Evolutionary conservation across 2,113 vertebrate species (phyloP).

Genomic region (Hippocampus abdominalis): DNA sequence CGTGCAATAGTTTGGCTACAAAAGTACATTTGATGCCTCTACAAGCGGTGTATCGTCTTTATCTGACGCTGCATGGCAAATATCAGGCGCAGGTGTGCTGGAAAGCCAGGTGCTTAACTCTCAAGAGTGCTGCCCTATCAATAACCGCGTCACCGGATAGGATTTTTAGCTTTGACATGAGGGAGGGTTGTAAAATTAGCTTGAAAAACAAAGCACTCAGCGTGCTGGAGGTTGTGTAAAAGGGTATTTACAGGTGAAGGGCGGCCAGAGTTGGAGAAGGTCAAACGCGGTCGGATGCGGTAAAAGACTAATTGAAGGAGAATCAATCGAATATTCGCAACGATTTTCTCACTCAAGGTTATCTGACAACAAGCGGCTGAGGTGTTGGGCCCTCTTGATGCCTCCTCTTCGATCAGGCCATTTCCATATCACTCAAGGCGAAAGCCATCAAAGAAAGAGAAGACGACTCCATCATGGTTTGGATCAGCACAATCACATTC

Average conservation of each 20-base stretch:
- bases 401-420: slow-evolving; percentile 36
- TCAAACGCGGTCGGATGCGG: slow-evolving; percentile 10
- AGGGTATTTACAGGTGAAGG: slow-evolving; percentile 28
- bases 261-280: slow-evolving; percentile 37
- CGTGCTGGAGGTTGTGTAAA: slow-evolving; percentile 33
- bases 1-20: too few relatives aligned
- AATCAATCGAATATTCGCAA: slow-evolving; percentile 26
- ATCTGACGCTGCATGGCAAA: slow-evolving; percentile 43
- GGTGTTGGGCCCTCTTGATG: slow-evolving; percentile 33
- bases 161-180: slow-evolving; percentile 45
- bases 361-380: slow-evolving; percentile 37
- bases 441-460: slow-evolving; percentile 55
- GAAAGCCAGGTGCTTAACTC: slow-evolving; percentile 49
- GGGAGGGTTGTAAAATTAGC: slow-evolving; percentile 57
- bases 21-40: too few relatives aligned
- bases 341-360: slow-evolving; percentile 49
- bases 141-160: slow-evolving; percentile 61
- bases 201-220: slow-evolving; percentile 47
- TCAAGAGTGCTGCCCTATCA: slow-evolving; percentile 67
- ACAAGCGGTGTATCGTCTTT: slow-evolving; percentile 18
- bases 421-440: slow-evolving; percentile 57
- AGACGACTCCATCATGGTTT: slow-evolving; percentile 60
- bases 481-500: slow-evolving; percentile 64
- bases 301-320: slow-evolving; percentile 33
- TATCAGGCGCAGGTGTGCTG: slow-evolving; percentile 54